Evolutionary conservation across 2,888 invertebrate species (phyloP).

Genomic region (Cantharis flavilabris): DNA sequence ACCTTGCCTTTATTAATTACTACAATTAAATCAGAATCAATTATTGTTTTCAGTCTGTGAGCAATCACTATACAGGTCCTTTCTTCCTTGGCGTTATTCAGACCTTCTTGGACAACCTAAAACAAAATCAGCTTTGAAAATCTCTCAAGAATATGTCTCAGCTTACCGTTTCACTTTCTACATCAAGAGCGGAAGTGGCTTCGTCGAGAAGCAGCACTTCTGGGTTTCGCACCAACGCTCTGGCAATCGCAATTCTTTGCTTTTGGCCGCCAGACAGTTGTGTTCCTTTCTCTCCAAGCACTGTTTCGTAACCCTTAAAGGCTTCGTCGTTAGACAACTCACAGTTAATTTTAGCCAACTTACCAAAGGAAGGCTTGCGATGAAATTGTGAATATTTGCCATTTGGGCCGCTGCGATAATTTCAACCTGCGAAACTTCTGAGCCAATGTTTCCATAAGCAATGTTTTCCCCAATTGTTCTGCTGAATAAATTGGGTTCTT

Average conservation of each 20-base stretch:
- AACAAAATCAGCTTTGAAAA: background rate
- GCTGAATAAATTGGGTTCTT: constrained; percentile 84
- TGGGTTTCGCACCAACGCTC: constrained; percentile 79
- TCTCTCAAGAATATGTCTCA: background rate
- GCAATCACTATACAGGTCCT: constrained; percentile 88
- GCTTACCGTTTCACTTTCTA: constrained; percentile 79
- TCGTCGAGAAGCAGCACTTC: constrained; percentile 79
- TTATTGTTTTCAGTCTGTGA: constrained; percentile 82
- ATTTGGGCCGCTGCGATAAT: constrained; percentile 78
- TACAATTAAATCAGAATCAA: constrained; percentile 79
- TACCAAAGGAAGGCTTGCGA: constrained; percentile 75
- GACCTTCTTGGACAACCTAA: constrained; percentile 77
- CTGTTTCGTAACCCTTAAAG: constrained; percentile 76
- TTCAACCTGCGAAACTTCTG: constrained; percentile 68
- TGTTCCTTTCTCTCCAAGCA: constrained; percentile 77
- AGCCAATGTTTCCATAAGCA: constrained; percentile 83
- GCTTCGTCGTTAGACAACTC: background rate
- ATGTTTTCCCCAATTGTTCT: constrained; percentile 89
- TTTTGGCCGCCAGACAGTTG: constrained; percentile 84
- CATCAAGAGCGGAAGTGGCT: constrained; percentile 85
- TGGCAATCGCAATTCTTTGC: constrained; percentile 84
- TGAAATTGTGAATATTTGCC: constrained; percentile 88
- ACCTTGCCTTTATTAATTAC: constrained; percentile 72
- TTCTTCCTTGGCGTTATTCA: constrained; percentile 80
- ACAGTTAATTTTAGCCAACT: constrained; percentile 38